Conservation (phyloP, 2,113 vertebrate species). For the Panthera leo region DNA sequence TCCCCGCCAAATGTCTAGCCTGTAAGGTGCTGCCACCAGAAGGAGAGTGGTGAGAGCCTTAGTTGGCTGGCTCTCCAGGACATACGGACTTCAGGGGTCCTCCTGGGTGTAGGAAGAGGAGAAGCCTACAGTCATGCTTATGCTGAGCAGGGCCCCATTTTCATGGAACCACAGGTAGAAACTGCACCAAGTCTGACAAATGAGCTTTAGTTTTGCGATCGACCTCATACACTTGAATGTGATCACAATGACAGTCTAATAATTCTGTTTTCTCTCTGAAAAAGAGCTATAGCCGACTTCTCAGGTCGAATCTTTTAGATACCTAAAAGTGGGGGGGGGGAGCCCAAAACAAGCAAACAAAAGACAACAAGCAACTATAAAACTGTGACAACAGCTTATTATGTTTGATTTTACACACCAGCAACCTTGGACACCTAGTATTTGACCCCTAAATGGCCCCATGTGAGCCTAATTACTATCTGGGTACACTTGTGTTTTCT, state of each 20-base stretch:
- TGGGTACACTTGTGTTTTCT: slow-evolving; percentile 10
- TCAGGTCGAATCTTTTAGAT: not conserved
- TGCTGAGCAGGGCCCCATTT: not conserved
- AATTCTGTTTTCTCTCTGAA: not conserved
- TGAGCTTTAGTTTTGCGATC: not conserved
- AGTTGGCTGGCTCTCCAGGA: not conserved
- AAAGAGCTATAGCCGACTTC: not conserved
- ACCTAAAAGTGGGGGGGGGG: not conserved
- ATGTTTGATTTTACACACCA: slow-evolving; percentile 44
- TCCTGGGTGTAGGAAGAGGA: not conserved
- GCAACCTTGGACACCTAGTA: not conserved
- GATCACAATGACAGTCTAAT: not conserved
- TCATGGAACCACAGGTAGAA: not conserved
- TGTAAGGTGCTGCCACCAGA: not conserved
- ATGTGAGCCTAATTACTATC: slow-evolving; percentile 50
- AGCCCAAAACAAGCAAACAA: not conserved
- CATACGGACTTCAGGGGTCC: not conserved
- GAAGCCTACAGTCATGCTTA: not conserved
- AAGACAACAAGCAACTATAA: not conserved
- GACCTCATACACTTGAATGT: not conserved
- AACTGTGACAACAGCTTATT: slow-evolving; percentile 6
- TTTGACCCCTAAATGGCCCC: slow-evolving; percentile 9
- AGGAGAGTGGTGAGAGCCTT: not conserved
- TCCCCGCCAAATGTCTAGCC: not conserved
- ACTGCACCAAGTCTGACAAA: not conserved